These are phyloP conservation scores for Plectropomus leopardus DNA, from an alignment of 2,113 vertebrate genomes.

Conservation along the genomic window DNA sequence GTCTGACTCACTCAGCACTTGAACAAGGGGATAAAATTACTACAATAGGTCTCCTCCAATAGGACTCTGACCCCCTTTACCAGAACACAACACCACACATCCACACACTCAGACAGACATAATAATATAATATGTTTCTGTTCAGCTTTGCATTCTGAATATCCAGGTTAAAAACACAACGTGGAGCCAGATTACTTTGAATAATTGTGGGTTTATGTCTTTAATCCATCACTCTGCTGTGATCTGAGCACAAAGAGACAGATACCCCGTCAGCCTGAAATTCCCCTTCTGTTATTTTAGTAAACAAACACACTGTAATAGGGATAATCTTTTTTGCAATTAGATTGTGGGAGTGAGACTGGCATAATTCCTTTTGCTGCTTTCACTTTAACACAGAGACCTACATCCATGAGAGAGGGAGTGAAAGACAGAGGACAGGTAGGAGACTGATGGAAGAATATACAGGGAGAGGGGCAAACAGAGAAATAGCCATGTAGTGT, in stretches of 20 bases:
- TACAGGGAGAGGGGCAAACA: conserved; percentile 3
- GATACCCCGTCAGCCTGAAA: conserved; percentile 6
- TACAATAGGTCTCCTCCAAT: conserved; percentile 63
- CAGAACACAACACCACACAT: conserved; percentile 4
- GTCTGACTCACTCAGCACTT: conserved; percentile 74
- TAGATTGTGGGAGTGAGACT: conserved; percentile 49
- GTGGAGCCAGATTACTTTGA: conserved; percentile 39
- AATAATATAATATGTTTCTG: conserved; percentile 2
- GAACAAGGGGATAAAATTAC: conserved; percentile 63
- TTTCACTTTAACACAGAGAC: conserved; percentile 14
- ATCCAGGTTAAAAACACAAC: conserved; percentile 39
- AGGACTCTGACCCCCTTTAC: conserved; percentile 29
- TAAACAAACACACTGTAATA: conserved; percentile 59
- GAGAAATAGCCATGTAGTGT: conserved; percentile 10
- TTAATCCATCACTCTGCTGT: conserved; percentile 56
- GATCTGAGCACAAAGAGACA: conserved; percentile 48
- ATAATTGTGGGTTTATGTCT: conserved; percentile 46
- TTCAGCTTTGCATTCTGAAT: conserved; percentile 17
- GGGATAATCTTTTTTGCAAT: conserved; percentile 57
- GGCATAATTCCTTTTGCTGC: conserved; percentile 18
- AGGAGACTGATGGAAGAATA: conserved; percentile 4
- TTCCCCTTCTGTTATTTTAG: conserved; percentile 34
- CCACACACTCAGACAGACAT: neutral
- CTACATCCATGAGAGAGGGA: neutral
- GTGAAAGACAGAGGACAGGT: neutral